Evolutionary conservation across 2,888 invertebrate species (phyloP), one percentile per base, ranked within the genome.

Genomic region (Drosophila vallismaia): DNA sequence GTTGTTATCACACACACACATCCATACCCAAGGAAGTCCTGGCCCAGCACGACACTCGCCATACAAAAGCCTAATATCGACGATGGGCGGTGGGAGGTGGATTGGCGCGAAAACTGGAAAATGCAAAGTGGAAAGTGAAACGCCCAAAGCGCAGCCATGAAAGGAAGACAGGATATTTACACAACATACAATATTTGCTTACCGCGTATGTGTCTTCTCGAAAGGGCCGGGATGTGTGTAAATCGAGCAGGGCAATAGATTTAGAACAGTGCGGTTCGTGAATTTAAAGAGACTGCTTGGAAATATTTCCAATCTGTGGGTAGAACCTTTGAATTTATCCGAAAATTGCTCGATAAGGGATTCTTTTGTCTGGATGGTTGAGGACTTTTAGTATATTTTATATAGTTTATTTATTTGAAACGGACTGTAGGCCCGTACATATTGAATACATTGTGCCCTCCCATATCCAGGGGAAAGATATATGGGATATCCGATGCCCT

Each of bases 1-100:
- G 77, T 74, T 86, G 87, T 87, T 84, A 84, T 84, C 84, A 82
- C 74, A 82, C 77, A 84, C 77, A 80, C 69, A 79, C 60, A 64
- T 67, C 68, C 52, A 69, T 54, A 71, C 51, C 56, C 54, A 60
- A 50, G 19, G 48, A 62, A 28, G 48, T 28, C 49, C 60, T 55
- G 29, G 40, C 38, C 31, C 71, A 64, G 63, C 55, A 63, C 56
- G 72, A 56, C 52, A 38, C 48, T 52, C 49, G 52, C 79, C 85
- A 63, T 33, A 80, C 85, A 81, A 80, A 81, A 81, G 80, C 80
- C 80, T 81, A 81, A 81, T 85, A 85, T 58, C 50, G 45, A 19
- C 71, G 76, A 53, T 45, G 12, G 9, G 24, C 24, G 14, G 1
- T n/a, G 26, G 26, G 24, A 29, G 8, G 19, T 38, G 19, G 19